Conservation (phyloP, 2,888 invertebrate genomes). For the Nomada lathburiana region DNA sequence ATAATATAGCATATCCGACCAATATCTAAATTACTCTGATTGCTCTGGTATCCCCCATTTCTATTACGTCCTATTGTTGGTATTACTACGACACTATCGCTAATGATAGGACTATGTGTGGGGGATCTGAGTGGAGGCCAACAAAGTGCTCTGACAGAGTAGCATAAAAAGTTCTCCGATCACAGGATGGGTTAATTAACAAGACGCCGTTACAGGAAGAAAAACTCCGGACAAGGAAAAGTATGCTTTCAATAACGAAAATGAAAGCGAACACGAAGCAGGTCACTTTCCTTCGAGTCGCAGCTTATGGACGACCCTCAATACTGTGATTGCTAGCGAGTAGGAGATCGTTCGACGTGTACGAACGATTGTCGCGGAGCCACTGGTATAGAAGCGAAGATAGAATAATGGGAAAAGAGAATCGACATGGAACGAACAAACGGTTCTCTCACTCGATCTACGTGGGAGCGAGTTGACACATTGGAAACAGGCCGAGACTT, state of each 20-base stretch:
- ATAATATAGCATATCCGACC: too few relatives aligned
- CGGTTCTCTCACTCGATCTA: conserved; percentile 26
- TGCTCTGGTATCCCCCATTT: too few relatives aligned
- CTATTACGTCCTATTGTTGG: too few relatives aligned
- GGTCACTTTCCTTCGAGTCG: conserved; percentile 7
- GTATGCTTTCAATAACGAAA: conserved; percentile 42
- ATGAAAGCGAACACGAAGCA: conserved; percentile 31
- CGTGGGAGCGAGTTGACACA: conserved; percentile 73
- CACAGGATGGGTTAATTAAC: conserved; percentile 30
- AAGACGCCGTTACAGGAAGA: neutral
- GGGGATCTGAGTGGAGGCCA: neutral
- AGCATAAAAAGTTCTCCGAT: neutral
- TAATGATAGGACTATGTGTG: neutral
- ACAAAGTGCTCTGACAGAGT: neutral
- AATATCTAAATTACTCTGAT: too few relatives aligned
- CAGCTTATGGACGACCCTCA: conserved; percentile 49
- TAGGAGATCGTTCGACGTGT: conserved; percentile 40
- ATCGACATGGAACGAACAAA: neutral
- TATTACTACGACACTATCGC: neutral
- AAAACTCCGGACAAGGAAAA: neutral
- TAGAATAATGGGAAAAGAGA: conserved; percentile 11
- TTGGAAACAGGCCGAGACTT: conserved; percentile 79
- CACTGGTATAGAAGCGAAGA: conserved; percentile 31
- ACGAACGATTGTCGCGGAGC: conserved; percentile 33
- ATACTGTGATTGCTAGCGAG: conserved; percentile 63